Evolutionary conservation across 2,113 vertebrate genomes (phyloP).

Genomic region (Alaudala cheleensis): DNA sequence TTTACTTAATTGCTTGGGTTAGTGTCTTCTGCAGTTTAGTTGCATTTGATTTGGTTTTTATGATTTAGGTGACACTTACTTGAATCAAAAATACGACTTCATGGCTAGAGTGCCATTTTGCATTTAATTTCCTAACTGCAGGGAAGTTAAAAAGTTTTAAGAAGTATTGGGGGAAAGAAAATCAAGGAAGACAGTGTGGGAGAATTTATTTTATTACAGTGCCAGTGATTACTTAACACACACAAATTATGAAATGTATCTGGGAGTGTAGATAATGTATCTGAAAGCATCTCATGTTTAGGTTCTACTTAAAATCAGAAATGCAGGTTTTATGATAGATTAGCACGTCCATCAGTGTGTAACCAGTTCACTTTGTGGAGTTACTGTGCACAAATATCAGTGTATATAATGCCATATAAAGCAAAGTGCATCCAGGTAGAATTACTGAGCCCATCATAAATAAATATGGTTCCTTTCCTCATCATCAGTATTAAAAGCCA

Average conservation of each 20-base stretch:
- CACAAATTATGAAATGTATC: not conserved
- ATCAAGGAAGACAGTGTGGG: not conserved
- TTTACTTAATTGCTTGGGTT: not conserved
- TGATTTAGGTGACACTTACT: not conserved
- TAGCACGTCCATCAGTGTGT: not conserved
- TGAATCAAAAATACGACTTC: not conserved
- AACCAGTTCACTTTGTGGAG: slow-evolving; percentile 20
- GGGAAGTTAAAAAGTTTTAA: not conserved
- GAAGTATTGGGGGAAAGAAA: fast-evolving
- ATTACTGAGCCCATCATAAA: slow-evolving; percentile 22
- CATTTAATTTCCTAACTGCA: not conserved
- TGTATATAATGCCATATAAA: slow-evolving; percentile 11
- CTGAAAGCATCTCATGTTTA: not conserved
- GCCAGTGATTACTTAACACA: not conserved
- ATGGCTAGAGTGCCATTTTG: not conserved
- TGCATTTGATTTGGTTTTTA: not conserved
- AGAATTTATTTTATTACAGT: not conserved
- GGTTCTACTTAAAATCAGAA: slow-evolving; percentile 10
- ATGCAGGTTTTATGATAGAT: slow-evolving; percentile 23
- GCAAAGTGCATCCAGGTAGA: not conserved
- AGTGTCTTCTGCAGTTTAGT: not conserved
- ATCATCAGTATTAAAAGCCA: slow-evolving; percentile 40
- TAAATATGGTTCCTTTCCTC: slow-evolving; percentile 29
- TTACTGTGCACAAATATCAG: not conserved
- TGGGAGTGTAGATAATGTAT: not conserved